These are phyloP conservation scores for Cataglyphis rosenhaueri DNA, from an alignment of 2,888 invertebrate genomes.

Conservation along the genomic window DNA sequence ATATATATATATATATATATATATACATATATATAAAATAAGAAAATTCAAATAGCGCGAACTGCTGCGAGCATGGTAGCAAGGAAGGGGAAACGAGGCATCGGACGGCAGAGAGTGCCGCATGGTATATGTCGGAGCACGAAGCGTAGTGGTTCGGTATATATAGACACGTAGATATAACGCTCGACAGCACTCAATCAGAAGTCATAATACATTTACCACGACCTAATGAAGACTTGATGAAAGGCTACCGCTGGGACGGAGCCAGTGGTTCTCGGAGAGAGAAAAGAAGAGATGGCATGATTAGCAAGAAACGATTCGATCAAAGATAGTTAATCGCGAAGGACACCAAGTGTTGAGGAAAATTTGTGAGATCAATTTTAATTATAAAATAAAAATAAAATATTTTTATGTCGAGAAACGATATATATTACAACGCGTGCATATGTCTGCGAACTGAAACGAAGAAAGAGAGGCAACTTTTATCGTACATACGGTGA, in stretches of 20 bases:
- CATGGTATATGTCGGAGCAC: conserved; percentile 41
- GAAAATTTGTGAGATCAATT: conserved; percentile 1
- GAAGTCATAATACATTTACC: conserved; percentile 86
- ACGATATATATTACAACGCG: not conserved
- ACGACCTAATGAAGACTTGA: conserved; percentile 85
- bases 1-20: not conserved
- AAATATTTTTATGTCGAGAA: not conserved
- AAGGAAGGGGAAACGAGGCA: conserved; percentile 33
- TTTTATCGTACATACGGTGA: conserved; percentile 52
- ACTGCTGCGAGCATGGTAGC: not conserved
- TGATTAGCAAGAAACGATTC: conserved; percentile 12
- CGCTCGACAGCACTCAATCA: conserved; percentile 84
- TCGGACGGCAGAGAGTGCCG: conserved; percentile 44
- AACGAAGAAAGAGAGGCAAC: not conserved
- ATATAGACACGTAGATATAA: conserved; percentile 55
- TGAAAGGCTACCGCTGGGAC: conserved; percentile 83
- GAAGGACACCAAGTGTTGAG: not conserved
- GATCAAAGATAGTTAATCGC: conserved; percentile 24
- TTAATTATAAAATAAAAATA: not conserved
- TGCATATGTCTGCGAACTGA: not conserved
- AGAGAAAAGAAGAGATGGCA: not conserved
- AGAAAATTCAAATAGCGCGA: conserved; percentile 20
- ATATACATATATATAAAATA: not conserved
- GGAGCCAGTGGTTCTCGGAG: conserved; percentile 74
- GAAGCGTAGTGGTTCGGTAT: conserved; percentile 49